phyloP scores from a whole-genome alignment of 2,113 vertebrate genomes.

The Enhydra lutris region DNA sequence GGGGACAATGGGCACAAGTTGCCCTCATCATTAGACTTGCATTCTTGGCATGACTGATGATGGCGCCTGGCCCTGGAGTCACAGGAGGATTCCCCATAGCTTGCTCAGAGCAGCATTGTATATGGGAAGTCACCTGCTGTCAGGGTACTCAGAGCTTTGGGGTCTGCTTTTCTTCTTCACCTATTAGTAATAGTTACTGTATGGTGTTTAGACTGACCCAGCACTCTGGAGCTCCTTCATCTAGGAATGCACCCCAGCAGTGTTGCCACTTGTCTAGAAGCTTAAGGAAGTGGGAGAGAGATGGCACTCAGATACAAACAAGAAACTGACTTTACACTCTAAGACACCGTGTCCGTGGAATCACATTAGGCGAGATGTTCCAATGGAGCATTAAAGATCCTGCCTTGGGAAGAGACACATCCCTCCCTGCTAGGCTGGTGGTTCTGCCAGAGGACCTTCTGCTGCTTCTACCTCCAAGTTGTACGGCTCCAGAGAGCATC shows the following conservation, averaged over 20 bases:
- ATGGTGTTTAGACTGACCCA: background rate
- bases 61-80: background rate
- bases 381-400: background rate
- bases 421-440: background rate
- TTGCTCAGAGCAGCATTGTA: background rate
- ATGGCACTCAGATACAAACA: background rate
- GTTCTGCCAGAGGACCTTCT: conserved; percentile 12
- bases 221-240: background rate
- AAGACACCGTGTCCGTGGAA: background rate
- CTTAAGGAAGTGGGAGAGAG: background rate
- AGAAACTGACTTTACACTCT: background rate
- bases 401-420: background rate
- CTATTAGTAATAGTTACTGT: background rate
- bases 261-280: background rate
- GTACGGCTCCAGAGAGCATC: background rate
- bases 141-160: background rate
- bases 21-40: background rate
- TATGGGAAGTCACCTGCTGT: background rate
- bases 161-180: background rate
- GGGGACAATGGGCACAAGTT: background rate
- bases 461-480: background rate
- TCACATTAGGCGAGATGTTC: background rate
- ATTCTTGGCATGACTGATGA: background rate
- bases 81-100: background rate
- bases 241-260: background rate